Evolutionary conservation across 2,797 vertebrate genomes (phyloP).

Genomic region (Choloepus didactylus): DNA sequence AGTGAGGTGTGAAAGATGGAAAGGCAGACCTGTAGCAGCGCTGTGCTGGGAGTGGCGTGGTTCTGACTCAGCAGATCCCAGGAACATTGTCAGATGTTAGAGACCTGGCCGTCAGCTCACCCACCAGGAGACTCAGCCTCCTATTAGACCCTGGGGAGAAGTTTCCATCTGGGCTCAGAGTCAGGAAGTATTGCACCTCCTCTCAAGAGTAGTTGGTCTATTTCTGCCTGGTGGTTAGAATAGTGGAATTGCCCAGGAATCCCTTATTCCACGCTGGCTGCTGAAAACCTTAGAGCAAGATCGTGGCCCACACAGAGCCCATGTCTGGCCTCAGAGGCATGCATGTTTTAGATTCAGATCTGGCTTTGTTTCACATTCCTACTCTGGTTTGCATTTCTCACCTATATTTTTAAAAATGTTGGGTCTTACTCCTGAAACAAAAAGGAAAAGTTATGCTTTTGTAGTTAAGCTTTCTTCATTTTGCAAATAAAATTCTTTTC

Average conservation of each 20-base stretch:
- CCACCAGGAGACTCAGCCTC: neutral
- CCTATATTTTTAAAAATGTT: neutral
- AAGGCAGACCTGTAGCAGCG: neutral
- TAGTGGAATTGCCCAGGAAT: neutral
- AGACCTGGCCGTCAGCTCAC: neutral
- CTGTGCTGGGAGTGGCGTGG: fast-evolving
- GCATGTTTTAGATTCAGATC: neutral
- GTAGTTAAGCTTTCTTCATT: neutral
- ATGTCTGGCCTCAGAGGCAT: fast-evolving
- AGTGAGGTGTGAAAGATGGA: neutral
- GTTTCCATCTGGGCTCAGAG: neutral
- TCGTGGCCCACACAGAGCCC: neutral
- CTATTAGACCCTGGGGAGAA: neutral
- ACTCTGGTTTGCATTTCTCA: neutral
- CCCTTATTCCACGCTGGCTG: neutral
- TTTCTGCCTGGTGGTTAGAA: neutral
- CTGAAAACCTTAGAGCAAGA: neutral
- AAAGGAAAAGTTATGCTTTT: neutral
- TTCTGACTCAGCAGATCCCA: neutral
- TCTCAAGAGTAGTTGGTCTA: neutral
- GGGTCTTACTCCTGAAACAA: neutral
- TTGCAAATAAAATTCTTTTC: neutral
- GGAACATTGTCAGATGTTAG: neutral
- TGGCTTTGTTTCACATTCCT: neutral
- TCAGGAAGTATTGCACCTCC: neutral